These are phyloP conservation scores for Mallotus villosus DNA, from an alignment of 2,797 vertebrate genomes.

Conservation along the genomic window DNA sequence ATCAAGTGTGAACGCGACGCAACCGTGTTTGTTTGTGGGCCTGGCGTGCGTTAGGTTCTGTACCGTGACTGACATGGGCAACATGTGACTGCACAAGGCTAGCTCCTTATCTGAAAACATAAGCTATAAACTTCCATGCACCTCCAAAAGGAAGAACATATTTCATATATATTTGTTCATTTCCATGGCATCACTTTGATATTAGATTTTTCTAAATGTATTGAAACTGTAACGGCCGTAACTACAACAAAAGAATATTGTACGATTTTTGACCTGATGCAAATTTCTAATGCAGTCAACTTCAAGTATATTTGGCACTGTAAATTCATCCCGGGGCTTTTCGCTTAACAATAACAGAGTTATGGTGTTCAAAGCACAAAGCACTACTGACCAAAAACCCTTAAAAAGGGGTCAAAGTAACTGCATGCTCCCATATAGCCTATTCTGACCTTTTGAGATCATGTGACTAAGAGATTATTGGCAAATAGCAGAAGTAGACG, in stretches of 20 bases:
- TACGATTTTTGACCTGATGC: too few relatives aligned
- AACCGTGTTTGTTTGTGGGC: not conserved
- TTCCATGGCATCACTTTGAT: not conserved
- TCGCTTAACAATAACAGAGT: slow-evolving; percentile 17
- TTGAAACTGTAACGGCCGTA: not conserved
- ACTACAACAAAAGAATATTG: not conserved
- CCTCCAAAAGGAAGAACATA: not conserved
- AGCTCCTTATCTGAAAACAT: slow-evolving; percentile 7
- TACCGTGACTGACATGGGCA: not conserved
- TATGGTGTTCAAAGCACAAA: slow-evolving; percentile 30
- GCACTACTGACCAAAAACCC: slow-evolving; percentile 7
- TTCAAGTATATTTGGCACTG: not conserved
- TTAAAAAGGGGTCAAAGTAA: slow-evolving; percentile 11
- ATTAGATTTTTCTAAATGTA: slow-evolving; percentile 15
- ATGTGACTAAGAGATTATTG: slow-evolving; percentile 1
- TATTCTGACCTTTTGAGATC: not conserved
- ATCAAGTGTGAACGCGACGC: not conserved
- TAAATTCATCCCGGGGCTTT: not conserved
- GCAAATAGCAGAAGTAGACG: not conserved
- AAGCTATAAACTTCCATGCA: slow-evolving; percentile 5
- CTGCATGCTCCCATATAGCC: slow-evolving; percentile 2
- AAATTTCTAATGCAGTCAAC: too few relatives aligned
- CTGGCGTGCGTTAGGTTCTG: not conserved
- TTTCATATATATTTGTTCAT: not conserved
- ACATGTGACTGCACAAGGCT: slow-evolving; percentile 30